phyloP scores from a whole-genome alignment of 2,888 invertebrate species.

The Neoaliturus tenellus region DNA sequence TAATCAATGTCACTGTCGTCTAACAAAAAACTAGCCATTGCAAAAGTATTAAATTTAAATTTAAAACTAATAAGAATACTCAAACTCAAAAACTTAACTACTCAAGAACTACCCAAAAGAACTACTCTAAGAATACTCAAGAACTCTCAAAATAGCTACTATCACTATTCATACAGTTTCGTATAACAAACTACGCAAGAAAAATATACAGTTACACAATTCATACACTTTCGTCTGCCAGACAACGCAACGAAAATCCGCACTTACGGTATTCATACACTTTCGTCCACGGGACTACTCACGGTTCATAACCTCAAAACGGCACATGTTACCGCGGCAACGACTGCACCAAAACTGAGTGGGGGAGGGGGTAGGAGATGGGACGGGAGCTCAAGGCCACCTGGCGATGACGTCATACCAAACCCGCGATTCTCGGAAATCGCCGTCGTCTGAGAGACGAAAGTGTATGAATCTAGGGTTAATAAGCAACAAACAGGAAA shows the following conservation, averaged over 20 bases:
- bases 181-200: no score
- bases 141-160: no score
- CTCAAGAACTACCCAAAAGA: no score
- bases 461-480: not conserved
- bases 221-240: no score
- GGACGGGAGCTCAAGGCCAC: not conserved
- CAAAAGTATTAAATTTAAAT: not conserved
- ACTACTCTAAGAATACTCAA: no score
- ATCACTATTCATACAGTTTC: no score
- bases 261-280: not conserved
- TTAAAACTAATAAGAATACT: no score
- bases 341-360: not conserved
- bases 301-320: not conserved
- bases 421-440: not conserved
- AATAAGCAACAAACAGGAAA: no score
- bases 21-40: not conserved
- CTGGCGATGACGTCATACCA: not conserved
- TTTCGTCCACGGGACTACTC: not conserved
- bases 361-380: not conserved
- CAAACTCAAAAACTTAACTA: no score
- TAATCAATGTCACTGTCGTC: conserved; percentile 16
- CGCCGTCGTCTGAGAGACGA: not conserved
- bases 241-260: no score
- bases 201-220: no score
- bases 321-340: not conserved